A percentile compares a stretch with the other conserved stretches of the same genome.
These are phyloP conservation scores for Leptinotarsa undecemlineata DNA, from an alignment of 1,140 invertebrate genomes.

Conservation along the genomic window DNA sequence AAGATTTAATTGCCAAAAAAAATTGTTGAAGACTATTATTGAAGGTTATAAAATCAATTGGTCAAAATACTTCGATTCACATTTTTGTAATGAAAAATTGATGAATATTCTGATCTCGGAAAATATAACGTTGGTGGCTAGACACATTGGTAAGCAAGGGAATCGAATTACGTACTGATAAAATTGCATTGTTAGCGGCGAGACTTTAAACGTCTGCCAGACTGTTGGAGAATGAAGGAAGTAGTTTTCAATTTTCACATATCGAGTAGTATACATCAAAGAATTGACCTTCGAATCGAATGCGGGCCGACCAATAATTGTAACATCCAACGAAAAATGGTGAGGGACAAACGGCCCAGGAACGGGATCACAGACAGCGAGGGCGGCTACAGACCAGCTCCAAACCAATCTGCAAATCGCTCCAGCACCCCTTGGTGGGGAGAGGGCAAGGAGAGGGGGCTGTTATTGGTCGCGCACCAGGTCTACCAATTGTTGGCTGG, in stretches of 20 bases:
- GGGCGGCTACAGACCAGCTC: slow-evolving; percentile 44
- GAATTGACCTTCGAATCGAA: slow-evolving; percentile 36
- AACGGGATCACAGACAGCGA: slow-evolving; percentile 24
- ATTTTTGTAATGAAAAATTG: background rate
- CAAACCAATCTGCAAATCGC: slow-evolving; percentile 44
- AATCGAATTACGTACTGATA: slow-evolving; percentile 13
- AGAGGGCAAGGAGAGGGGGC: slow-evolving; percentile 40
- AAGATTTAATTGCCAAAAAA: too few relatives aligned
- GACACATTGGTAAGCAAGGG: slow-evolving; percentile 4
- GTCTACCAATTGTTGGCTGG: slow-evolving; percentile 41
- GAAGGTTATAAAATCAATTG: too few relatives aligned
- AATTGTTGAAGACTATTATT: too few relatives aligned
- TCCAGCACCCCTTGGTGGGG: slow-evolving; percentile 43
- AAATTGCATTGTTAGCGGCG: slow-evolving; percentile 29
- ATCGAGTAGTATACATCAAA: slow-evolving; percentile 23
- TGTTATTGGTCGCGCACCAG: slow-evolving; percentile 45
- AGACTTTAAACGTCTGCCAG: background rate
- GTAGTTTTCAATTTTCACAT: slow-evolving; percentile 41
- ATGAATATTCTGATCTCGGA: background rate
- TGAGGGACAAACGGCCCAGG: slow-evolving; percentile 10
- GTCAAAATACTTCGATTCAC: too few relatives aligned
- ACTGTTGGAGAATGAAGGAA: slow-evolving; percentile 26
- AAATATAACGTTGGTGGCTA: background rate
- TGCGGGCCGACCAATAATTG: background rate
- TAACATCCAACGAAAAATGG: background rate